A percentile compares a stretch with the other conserved stretches of the same genome.
Conservation (phyloP, 2,888 invertebrate species). For the Eugnorisma glareosa region DNA sequence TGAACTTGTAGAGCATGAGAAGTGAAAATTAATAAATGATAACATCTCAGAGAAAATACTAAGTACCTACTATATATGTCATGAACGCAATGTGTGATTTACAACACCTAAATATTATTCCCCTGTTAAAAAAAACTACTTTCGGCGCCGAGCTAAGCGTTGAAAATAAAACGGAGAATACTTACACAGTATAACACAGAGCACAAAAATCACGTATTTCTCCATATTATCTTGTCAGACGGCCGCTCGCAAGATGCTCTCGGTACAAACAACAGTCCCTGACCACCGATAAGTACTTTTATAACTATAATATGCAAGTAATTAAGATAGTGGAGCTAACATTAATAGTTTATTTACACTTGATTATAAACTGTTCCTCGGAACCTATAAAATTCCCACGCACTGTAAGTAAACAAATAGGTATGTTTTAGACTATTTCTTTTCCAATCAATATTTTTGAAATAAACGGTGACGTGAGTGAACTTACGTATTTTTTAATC, state of each 20-base stretch:
- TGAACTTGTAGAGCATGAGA: too few species aligned
- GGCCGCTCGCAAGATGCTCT: slow-evolving; percentile 33
- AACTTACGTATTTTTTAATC: not conserved
- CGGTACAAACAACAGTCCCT: slow-evolving; percentile 50
- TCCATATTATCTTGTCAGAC: slow-evolving; percentile 56
- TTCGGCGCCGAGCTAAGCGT: not conserved
- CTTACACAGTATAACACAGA: slow-evolving; percentile 68
- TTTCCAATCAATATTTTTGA: not conserved
- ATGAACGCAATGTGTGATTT: too few species aligned
- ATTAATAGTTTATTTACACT: slow-evolving; percentile 23
- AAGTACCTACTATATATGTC: too few species aligned
- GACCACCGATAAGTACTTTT: slow-evolving; percentile 55
- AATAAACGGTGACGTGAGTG: not conserved
- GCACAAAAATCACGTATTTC: slow-evolving; percentile 54
- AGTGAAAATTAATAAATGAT: too few species aligned
- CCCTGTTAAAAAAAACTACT: too few species aligned
- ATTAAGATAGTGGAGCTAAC: slow-evolving; percentile 38
- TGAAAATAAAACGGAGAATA: slow-evolving; percentile 15
- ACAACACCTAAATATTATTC: too few species aligned
- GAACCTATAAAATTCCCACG: slow-evolving; percentile 9
- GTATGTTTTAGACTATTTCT: not conserved
- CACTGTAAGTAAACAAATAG: not conserved
- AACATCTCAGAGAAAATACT: too few species aligned
- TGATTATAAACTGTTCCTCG: not conserved
- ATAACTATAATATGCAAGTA: slow-evolving; percentile 33